Evolutionary conservation across 37 sponge, comb jelly and placozoan species (phyloP).

Genomic region (Spongilla lacustris): DNA sequence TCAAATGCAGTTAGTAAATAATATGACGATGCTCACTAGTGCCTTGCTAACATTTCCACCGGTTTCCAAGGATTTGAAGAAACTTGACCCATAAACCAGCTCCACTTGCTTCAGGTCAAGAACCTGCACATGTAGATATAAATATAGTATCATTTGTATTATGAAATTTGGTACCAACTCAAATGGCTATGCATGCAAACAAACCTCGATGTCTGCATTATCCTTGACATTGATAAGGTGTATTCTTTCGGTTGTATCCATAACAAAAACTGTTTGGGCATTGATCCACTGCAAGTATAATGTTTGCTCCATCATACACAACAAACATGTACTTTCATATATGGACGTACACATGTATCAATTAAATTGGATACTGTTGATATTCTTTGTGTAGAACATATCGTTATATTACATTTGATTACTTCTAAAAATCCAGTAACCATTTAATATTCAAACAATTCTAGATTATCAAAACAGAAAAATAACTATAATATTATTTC

Average conservation of each 20-base stretch:
- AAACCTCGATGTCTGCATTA: constrained; percentile 58
- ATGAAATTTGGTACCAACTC: no score
- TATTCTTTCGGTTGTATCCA: constrained; percentile 77
- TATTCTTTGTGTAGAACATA: no score
- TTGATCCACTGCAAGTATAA: constrained; percentile 68
- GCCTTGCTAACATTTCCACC: constrained; percentile 81
- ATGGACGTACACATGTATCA: no score
- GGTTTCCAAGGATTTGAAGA: constrained; percentile 86
- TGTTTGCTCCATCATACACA: no score
- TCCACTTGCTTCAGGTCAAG: constrained; percentile 74
- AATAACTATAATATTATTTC: no score
- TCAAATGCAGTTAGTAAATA: not conserved
- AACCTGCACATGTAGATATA: constrained; percentile 22
- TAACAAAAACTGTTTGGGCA: constrained; percentile 66
- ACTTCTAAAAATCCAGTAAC: no score
- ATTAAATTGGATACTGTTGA: no score
- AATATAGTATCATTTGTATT: not conserved
- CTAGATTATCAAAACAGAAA: no score
- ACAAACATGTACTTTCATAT: no score
- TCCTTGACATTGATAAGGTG: constrained; percentile 75
- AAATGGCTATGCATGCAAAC: not conserved
- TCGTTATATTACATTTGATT: no score
- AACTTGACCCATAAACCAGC: constrained; percentile 73
- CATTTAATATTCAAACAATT: no score
- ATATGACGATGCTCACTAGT: constrained; percentile 48